phyloP scores from a whole-genome alignment of 2,888 invertebrate species.

The Hirtodrosophila confusa region DNA sequence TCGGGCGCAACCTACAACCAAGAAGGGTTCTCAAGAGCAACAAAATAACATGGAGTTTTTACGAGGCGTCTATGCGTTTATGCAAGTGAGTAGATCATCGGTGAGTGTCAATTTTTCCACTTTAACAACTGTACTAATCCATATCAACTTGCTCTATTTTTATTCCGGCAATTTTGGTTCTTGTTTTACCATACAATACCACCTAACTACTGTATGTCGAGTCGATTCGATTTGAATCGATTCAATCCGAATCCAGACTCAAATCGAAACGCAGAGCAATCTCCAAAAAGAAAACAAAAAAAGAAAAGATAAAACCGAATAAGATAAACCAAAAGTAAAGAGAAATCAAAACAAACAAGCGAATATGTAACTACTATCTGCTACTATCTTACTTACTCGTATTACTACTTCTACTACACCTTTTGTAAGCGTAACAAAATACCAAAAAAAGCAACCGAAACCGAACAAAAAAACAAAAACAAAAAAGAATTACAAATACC shows the following conservation, averaged over 20 bases:
- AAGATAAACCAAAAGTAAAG: conserved; percentile 12
- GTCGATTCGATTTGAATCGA: conserved; percentile 20
- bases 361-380: conserved; percentile 67
- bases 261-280: conserved; percentile 18
- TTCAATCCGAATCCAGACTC: conserved; percentile 12
- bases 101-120: conserved; percentile 84
- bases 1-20: conserved; percentile 83
- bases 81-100: conserved; percentile 85
- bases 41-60: conserved; percentile 85
- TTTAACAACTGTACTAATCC: conserved; percentile 84
- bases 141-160: conserved; percentile 83
- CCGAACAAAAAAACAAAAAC: conserved; percentile 25
- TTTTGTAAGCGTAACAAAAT: conserved; percentile 55
- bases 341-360: conserved; percentile 29
- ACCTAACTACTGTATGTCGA: conserved; percentile 9
- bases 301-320: conserved; percentile 17
- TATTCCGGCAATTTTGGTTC: conserved; percentile 78
- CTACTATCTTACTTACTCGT: conserved; percentile 69
- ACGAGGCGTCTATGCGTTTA: conserved; percentile 85
- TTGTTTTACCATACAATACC: conserved; percentile 43
- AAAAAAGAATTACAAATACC: conserved; percentile 17
- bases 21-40: conserved; percentile 83
- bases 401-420: conserved; percentile 62
- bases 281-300: conserved; percentile 16
- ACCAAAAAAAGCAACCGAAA: conserved; percentile 27